Base-by-base conservation (phyloP, 2,888 invertebrate genomes). In the Eubasilissa splendida region DNA sequence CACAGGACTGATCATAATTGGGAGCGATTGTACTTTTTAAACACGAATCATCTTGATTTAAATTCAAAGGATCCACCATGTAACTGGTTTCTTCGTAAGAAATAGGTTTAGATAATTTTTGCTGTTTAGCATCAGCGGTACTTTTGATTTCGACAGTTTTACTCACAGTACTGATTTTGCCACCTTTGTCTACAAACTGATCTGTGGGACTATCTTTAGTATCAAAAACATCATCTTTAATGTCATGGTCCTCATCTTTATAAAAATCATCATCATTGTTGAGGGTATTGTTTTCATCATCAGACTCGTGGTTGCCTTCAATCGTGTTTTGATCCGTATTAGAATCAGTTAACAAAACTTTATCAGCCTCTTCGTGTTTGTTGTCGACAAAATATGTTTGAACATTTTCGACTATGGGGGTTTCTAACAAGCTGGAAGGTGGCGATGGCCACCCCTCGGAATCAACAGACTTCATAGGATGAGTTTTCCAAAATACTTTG, bases 361-460 rank as follows among this genome's bases (percentile, higher is more conserved):
- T 94, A 83, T 93, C 93, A 0, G 95, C 94, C 87, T 94, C 95
- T 88, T 96, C 95, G 0, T 93, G 94, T 86, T 95, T 94, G 58
- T 94, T 93, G 84, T 92, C 93, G 89, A 95, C 93, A 85, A 95
- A 96, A 86, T 94, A 96, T 31, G 95, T 95, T 87, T 96, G 95
- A 5, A 95, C 93, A 87, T 94, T 95, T 85, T 95, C 95, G 31
- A 95, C 92, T 9, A 95, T 91, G 0, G 94, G 94, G 5, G 93
- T 93, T 85, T 94, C 95, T 79, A 94, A 90, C 31, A 94, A 90
- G 82, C 93, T 93, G 0, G 95, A 94, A 9, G 96, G 95, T 0
- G 96, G 94, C 63, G 96, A 95, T 0, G 96, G 95, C 95, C 96
- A 95, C 84, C 95, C 94, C 84, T 95, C 94, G 8, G 94, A 94